phyloP scores from a whole-genome alignment of 2,797 vertebrate genomes.

The Tympanoctomys barrerae region DNA sequence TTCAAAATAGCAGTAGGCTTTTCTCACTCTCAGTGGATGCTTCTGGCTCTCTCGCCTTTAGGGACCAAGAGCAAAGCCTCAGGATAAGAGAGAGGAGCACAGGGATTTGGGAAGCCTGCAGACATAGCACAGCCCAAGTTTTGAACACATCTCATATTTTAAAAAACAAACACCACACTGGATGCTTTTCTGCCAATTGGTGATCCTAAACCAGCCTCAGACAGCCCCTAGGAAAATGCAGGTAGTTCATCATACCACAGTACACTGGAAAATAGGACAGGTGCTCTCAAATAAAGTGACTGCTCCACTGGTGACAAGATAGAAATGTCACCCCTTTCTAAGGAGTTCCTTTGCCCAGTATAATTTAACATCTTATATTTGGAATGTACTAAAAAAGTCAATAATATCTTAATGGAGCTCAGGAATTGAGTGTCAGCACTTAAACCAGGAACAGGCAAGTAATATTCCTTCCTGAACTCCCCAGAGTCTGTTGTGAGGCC shows the following conservation, averaged over 20 bases:
- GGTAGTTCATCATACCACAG: neutral
- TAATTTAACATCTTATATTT: neutral
- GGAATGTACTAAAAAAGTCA: neutral
- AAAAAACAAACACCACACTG: neutral
- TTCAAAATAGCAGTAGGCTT: neutral
- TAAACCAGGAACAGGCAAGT: neutral
- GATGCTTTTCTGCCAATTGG: neutral
- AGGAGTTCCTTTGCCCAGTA: neutral
- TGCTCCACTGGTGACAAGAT: neutral
- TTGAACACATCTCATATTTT: neutral
- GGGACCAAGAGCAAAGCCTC: neutral
- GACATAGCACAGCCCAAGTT: neutral
- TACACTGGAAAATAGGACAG: neutral
- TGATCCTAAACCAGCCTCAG: neutral
- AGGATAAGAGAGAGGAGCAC: fast-evolving
- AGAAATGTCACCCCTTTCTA: neutral
- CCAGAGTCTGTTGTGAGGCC: neutral
- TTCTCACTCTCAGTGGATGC: neutral
- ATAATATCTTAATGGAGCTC: neutral
- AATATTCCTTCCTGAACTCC: too few relatives aligned
- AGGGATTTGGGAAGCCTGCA: neutral
- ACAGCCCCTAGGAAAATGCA: neutral
- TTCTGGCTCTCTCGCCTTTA: neutral
- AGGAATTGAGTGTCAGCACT: neutral
- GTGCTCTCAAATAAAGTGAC: neutral